Evolutionary conservation across 1,140 invertebrate genomes (phyloP).

Genomic region (Drosophila saltans): DNA sequence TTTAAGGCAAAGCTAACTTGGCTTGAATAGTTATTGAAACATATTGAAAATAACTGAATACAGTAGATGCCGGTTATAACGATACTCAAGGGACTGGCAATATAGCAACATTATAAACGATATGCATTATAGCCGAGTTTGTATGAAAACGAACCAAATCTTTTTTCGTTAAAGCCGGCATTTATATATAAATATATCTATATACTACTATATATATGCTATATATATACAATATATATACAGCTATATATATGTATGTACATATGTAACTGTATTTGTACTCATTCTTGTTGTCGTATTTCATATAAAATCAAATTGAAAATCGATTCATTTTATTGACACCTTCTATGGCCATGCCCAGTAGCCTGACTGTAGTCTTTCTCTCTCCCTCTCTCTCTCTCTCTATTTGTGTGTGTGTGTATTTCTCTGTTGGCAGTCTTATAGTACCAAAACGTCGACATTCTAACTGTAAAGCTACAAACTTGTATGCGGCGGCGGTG

Average conservation of each 20-base stretch:
- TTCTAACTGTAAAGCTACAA: constrained; percentile 69
- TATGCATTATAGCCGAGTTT: no score
- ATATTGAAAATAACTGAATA: no score
- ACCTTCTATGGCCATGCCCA: constrained; percentile 22
- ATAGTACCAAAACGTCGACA: constrained; percentile 33
- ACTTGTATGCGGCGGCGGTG: constrained; percentile 25
- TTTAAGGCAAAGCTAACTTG: not conserved
- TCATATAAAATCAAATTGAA: constrained; percentile 1
- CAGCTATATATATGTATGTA: no score
- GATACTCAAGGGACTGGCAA: no score
- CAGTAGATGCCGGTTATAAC: no score
- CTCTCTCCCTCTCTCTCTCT: constrained; percentile 14
- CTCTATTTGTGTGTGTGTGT: constrained; percentile 30
- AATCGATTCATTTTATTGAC: constrained; percentile 23
- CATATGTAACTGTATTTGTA: not conserved
- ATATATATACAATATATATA: no score
- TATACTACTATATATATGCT: no score
- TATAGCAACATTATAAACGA: no score
- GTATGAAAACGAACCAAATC: no score
- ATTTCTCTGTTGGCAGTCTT: not conserved
- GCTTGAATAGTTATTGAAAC: no score
- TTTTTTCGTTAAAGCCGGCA: no score
- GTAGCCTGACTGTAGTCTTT: constrained; percentile 26
- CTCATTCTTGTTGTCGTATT: not conserved
- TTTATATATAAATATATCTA: no score